Percentiles rank a stretch among this genome's conserved stretches.
These are phyloP conservation scores for Cephus runcator DNA, from an alignment of 2,888 invertebrate genomes.

Conservation along the genomic window DNA sequence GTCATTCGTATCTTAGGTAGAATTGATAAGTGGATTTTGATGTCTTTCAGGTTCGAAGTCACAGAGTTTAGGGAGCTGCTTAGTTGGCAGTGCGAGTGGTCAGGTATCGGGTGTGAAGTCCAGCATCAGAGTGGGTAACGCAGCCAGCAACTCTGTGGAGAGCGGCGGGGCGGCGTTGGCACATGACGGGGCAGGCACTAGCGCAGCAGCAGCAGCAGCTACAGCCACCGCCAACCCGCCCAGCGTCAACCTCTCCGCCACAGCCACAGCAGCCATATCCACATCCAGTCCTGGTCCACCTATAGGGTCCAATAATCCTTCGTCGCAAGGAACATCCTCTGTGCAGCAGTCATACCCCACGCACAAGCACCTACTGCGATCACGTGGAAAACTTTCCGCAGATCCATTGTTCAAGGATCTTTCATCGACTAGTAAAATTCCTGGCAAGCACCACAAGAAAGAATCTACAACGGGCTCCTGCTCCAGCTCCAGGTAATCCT, in stretches of 20 bases:
- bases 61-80: slow-evolving; percentile 46
- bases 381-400: slow-evolving; percentile 54
- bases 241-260: slow-evolving; percentile 55
- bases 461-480: slow-evolving; percentile 72
- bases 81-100: slow-evolving; percentile 56
- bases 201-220: slow-evolving; percentile 50
- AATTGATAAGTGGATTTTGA: not conserved
- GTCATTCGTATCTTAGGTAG: not conserved
- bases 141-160: slow-evolving; percentile 64
- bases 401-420: slow-evolving; percentile 54
- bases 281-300: slow-evolving; percentile 11
- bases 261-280: slow-evolving; percentile 56
- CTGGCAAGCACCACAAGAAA: slow-evolving; percentile 60
- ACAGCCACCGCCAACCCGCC: slow-evolving; percentile 57
- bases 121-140: slow-evolving; percentile 66
- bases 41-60: slow-evolving; percentile 40
- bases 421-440: slow-evolving; percentile 43
- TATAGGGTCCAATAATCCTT: slow-evolving; percentile 62
- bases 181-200: slow-evolving; percentile 63
- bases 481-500: slow-evolving; percentile 70
- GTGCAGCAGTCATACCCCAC: slow-evolving; percentile 64
- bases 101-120: slow-evolving; percentile 62
- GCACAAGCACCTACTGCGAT: slow-evolving; percentile 61
- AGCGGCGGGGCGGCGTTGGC: slow-evolving; percentile 63
- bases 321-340: slow-evolving; percentile 65